A percentile compares a stretch with the other conserved stretches of the same genome.
Evolutionary conservation across 2,797 vertebrate genomes (phyloP).

Genomic region (Carduelis carduelis): DNA sequence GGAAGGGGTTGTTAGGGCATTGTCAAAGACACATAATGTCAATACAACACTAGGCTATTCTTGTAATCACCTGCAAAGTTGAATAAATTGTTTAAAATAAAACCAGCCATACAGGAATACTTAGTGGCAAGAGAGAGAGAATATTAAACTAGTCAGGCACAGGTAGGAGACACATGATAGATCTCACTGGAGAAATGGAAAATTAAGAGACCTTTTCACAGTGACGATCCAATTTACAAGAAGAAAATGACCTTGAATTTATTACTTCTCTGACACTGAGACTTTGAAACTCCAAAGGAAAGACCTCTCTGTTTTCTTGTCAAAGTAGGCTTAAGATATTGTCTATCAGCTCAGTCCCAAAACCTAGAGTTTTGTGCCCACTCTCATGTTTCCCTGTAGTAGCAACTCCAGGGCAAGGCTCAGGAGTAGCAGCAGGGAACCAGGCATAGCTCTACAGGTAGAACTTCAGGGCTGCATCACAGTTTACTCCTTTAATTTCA

Average conservation of each 20-base stretch:
- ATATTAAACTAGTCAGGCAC: neutral
- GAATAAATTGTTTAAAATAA: neutral
- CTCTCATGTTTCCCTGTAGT: neutral
- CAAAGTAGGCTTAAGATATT: neutral
- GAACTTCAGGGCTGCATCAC: neutral
- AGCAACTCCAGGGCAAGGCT: neutral
- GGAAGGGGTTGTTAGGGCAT: neutral
- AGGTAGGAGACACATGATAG: neutral
- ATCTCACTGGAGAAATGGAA: neutral
- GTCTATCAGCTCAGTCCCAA: neutral
- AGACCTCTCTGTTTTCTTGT: neutral
- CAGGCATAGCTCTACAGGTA: fast-evolving
- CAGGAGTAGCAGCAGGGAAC: neutral
- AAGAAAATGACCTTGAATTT: neutral
- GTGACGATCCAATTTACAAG: neutral
- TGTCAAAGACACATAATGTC: neutral
- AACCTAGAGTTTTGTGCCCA: neutral
- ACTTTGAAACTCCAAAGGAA: neutral
- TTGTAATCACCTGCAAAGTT: neutral
- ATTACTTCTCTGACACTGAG: neutral
- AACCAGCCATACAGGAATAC: neutral
- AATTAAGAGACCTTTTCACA: neutral
- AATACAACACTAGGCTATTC: neutral
- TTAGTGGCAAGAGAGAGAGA: neutral
- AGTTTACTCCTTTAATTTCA: neutral